A percentile compares a stretch with the other conserved stretches of the same genome.
Conservation (phyloP, 2,888 invertebrate genomes). For the Celastrina argiolus region DNA sequence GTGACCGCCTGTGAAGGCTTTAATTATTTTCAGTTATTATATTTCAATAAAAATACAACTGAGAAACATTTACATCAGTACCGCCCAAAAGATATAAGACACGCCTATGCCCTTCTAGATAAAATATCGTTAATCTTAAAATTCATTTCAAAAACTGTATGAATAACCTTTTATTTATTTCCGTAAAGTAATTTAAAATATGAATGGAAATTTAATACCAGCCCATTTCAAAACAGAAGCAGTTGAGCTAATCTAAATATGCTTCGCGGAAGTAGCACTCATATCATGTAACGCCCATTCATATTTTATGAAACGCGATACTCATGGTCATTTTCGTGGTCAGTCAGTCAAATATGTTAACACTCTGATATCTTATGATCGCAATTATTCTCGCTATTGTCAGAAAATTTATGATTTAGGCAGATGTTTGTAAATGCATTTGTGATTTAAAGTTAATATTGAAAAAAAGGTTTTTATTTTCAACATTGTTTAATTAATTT, state of each 20-base stretch:
- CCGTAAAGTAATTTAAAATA: constrained; percentile 14
- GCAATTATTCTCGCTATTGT: constrained; percentile 24
- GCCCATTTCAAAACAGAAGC: constrained; percentile 16
- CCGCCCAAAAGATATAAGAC: neutral
- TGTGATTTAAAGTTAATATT: no score
- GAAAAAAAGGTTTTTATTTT: no score
- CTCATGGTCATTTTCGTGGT: constrained; percentile 34
- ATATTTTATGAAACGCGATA: constrained; percentile 57
- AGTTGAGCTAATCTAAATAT: neutral
- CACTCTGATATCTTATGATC: constrained; percentile 48
- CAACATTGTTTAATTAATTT: no score
- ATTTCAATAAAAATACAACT: neutral
- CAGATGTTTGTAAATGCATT: neutral
- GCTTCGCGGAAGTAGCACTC: constrained; percentile 24
- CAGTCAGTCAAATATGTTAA: constrained; percentile 62
- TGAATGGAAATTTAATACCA: constrained; percentile 21
- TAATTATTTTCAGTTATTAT: no score
- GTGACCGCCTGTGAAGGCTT: no score
- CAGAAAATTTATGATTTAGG: no score
- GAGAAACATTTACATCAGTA: neutral
- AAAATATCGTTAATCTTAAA: neutral
- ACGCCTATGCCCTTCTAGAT: neutral
- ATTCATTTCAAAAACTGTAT: constrained; percentile 1
- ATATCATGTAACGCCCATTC: constrained; percentile 58
- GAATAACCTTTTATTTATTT: constrained; percentile 22